Conservation (phyloP, 1,140 invertebrate species). For the Geopemphigus sp. region DNA sequence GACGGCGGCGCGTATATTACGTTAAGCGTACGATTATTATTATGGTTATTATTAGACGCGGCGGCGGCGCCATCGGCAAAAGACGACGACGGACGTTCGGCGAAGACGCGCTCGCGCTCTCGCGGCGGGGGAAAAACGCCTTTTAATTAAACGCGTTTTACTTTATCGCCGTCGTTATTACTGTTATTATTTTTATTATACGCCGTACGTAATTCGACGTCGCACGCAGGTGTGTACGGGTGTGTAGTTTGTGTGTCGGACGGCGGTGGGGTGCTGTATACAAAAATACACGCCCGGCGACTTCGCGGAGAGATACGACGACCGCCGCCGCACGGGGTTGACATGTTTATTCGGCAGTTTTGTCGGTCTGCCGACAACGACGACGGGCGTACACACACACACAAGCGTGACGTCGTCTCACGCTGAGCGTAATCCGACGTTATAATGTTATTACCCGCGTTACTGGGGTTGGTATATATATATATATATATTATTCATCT, state of each 20-base stretch:
- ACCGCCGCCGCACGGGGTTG: conserved; percentile 15
- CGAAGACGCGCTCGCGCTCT: too few relatives aligned
- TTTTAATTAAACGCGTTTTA: conserved; percentile 44
- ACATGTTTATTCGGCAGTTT: conserved; percentile 36
- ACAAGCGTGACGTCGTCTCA: conserved; percentile 6
- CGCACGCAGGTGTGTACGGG: too few relatives aligned
- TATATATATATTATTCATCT: too few relatives aligned
- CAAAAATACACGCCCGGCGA: conserved; percentile 10
- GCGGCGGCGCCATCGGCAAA: conserved; percentile 3
- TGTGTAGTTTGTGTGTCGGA: background rate
- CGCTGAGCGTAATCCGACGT: conserved; percentile 38
- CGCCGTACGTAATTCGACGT: background rate
- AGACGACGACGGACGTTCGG: background rate
- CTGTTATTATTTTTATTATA: conserved; percentile 5
- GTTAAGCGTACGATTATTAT: too few relatives aligned
- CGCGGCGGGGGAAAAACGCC: background rate
- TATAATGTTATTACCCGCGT: conserved; percentile 24
- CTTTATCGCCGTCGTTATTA: conserved; percentile 20
- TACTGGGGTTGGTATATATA: too few relatives aligned
- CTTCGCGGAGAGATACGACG: background rate
- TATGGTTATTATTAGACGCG: too few relatives aligned
- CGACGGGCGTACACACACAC: background rate
- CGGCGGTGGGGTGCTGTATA: fast-evolving
- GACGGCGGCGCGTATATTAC: too few relatives aligned
- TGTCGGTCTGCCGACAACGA: conserved; percentile 11